Evolutionary conservation across 1,140 invertebrate genomes (phyloP).

Genomic region (Drosophila chauvacae): DNA sequence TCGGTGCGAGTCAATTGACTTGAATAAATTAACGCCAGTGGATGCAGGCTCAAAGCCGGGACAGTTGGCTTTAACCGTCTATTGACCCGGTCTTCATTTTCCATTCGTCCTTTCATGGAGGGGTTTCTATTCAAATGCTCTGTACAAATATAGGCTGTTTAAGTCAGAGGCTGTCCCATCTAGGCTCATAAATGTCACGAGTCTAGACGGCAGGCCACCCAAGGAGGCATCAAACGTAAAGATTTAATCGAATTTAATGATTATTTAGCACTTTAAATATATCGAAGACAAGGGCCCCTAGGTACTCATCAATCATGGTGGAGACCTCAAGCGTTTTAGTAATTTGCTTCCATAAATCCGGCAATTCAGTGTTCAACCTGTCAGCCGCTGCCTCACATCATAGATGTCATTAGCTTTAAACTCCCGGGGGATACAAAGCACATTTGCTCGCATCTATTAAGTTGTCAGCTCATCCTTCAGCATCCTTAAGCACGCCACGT

Average conservation of each 20-base stretch:
- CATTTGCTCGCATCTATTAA: background rate
- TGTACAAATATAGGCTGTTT: constrained; percentile 31
- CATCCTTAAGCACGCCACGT: constrained; percentile 13
- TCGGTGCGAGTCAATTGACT: constrained; percentile 70
- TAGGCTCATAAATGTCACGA: constrained; percentile 22
- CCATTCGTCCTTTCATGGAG: background rate
- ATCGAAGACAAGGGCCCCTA: too few species aligned
- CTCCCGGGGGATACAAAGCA: background rate
- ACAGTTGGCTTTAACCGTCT: constrained; percentile 44
- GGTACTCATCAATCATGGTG: background rate
- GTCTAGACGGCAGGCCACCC: constrained; percentile 8
- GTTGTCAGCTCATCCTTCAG: constrained; percentile 13
- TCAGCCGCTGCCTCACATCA: constrained; percentile 2
- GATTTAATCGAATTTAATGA: constrained; percentile 5
- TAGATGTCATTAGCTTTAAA: constrained; percentile 4
- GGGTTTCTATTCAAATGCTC: constrained; percentile 7
- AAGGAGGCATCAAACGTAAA: background rate
- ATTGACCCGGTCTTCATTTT: constrained; percentile 23
- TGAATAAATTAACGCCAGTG: constrained; percentile 73
- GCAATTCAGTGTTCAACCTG: constrained; percentile 1
- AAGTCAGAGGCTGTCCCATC: constrained; percentile 6
- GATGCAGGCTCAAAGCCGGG: constrained; percentile 55
- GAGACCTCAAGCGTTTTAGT: background rate
- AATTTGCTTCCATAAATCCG: constrained; percentile 5
- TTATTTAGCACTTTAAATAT: constrained; percentile 12